phyloP scores from a whole-genome alignment of 2,797 vertebrate species.

The Tapirus indicus region DNA sequence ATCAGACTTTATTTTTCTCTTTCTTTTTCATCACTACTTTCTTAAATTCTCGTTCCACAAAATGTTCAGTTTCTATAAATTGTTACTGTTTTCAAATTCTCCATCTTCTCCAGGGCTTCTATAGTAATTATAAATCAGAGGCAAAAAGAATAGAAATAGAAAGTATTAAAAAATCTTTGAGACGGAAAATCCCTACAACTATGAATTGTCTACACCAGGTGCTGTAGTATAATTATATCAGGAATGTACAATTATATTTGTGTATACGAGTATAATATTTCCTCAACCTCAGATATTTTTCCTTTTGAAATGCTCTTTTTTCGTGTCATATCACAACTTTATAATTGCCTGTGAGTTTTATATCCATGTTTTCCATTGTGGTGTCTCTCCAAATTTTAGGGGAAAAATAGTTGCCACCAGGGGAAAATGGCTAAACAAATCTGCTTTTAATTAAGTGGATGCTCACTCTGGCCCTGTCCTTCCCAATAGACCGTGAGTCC shows the following conservation, averaged over 20 bases:
- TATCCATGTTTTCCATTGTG: not conserved
- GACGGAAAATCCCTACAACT: not conserved
- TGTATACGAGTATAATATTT: not conserved
- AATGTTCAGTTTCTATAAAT: not conserved
- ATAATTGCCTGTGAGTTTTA: not conserved
- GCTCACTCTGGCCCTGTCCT: slow-evolving; percentile 49
- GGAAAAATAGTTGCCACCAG: not conserved
- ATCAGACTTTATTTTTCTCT: not conserved
- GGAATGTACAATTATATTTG: not conserved
- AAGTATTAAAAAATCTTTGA: not conserved
- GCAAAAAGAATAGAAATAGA: slow-evolving; percentile 12
- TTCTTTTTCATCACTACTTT: slow-evolving; percentile 21
- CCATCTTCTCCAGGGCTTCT: not conserved
- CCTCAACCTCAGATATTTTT: not conserved
- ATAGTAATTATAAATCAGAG: slow-evolving; percentile 13
- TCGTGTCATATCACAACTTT: not conserved
- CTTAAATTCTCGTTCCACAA: slow-evolving; percentile 16
- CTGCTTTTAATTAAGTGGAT: not conserved
- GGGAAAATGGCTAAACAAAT: not conserved
- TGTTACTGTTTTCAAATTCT: not conserved
- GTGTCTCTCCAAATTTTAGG: not conserved
- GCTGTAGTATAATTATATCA: not conserved
- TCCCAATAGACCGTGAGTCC: slow-evolving; percentile 93
- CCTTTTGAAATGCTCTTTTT: slow-evolving; percentile 45
- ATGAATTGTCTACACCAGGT: not conserved